Conservation (phyloP, 1,140 invertebrate species). For the Macrocentrus cingulum region DNA sequence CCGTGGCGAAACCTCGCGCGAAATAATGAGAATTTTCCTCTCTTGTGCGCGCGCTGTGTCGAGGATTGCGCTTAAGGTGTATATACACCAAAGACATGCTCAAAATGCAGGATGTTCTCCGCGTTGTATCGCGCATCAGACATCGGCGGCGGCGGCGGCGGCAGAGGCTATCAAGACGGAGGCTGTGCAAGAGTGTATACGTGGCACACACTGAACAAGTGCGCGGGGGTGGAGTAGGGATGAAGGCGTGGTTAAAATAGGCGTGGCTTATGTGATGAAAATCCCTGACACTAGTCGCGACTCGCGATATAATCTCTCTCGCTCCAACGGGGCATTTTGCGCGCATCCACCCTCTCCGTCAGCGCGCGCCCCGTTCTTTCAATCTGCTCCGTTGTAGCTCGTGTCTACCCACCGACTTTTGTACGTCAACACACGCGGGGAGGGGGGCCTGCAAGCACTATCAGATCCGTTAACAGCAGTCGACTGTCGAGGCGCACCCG, state of each 20-base stretch:
- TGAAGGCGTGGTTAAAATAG: constrained; percentile 13
- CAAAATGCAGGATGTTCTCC: too few relatives aligned
- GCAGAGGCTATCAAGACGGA: too few relatives aligned
- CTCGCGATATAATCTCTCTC: neutral
- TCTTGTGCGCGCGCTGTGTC: too few relatives aligned
- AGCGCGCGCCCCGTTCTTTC: constrained; percentile 1
- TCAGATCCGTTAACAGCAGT: constrained; percentile 54
- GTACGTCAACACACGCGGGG: constrained; percentile 40
- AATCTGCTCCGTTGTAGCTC: constrained; percentile 23
- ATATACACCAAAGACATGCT: too few relatives aligned
- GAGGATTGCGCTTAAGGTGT: too few relatives aligned
- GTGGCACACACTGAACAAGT: neutral
- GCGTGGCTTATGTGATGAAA: constrained; percentile 12
- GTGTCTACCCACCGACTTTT: constrained; percentile 34
- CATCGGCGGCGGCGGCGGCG: too few relatives aligned
- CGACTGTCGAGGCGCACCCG: constrained; percentile 46
- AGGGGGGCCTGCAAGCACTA: constrained; percentile 38
- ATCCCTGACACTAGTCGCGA: constrained; percentile 6
- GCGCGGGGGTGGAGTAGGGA: constrained; percentile 12
- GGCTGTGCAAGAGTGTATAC: neutral
- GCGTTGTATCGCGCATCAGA: too few relatives aligned
- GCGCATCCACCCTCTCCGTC: neutral
- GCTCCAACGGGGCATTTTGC: neutral
- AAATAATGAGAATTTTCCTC: too few relatives aligned
- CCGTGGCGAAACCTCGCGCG: too few relatives aligned